Evolutionary conservation across 2,888 invertebrate genomes (phyloP), one percentile per base, ranked within the genome.

Genomic region (Iselma pallidipennis): DNA sequence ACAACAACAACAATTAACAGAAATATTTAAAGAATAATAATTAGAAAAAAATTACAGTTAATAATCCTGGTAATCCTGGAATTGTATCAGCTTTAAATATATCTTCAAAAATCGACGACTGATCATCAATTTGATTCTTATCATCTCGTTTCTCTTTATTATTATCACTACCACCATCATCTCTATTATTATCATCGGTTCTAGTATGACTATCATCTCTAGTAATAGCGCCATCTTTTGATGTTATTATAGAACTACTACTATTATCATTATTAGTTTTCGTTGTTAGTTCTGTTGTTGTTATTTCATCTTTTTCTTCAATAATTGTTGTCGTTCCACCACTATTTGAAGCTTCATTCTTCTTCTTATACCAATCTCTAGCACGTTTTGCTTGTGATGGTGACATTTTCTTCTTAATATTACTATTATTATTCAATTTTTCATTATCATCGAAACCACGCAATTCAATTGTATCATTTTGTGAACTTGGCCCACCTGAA

Each of bases 401-500:
- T 1, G 83, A 80, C 57, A 80, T 78, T 65, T 82, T 82, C 66
- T 84, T 83, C 62, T 77, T 77, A 56, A 66, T 68, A 52, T 61
- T 63, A 42, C 10, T 21, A 42, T 10, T 10, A 55, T 65, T 81
- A 42, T 83, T 86, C 65, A 77, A 77, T 67, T 91, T 82, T 0
- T 88, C 87, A 66, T 78, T 75, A 63, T 91, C 94, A 73, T 96
- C 95, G 82, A 97, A 97, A 16, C 97, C 97, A 51, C 92, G 89
- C 71, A 97, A 84, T 81, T 97, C 97, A 73, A 97, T 97, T 33
- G 94, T 95, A 74, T 97, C 97, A 76, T 90, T 84, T 78, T 95
- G 93, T 64, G 95, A 95, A 64, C 92, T 91, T 49, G 96, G 96
- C 49, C 96, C 96, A 63, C 90, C 90, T 74, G 91, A 91, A 77